These are phyloP conservation scores for Elanus axillaris DNA, from an alignment of 2,113 vertebrate species.

Conservation along the genomic window DNA sequence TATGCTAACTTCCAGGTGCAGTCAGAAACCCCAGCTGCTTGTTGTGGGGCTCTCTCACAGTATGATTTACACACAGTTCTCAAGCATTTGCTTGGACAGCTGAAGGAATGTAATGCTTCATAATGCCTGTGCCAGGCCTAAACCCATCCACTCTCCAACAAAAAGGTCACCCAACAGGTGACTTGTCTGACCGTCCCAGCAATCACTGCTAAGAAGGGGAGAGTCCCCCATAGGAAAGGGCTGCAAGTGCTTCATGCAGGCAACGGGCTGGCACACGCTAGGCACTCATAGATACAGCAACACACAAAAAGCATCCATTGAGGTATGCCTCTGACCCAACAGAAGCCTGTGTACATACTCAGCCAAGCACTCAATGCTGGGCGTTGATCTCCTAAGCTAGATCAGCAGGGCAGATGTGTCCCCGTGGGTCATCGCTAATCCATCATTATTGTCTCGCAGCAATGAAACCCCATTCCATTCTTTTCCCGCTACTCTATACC, in stretches of 20 bases:
- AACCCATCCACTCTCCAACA: background rate
- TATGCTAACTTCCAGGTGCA: background rate
- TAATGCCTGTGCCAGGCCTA: background rate
- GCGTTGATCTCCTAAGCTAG: background rate
- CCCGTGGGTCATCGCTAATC: accelerated
- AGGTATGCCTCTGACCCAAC: background rate
- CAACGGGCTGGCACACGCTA: accelerated
- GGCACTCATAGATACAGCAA: too few species aligned
- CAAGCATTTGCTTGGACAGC: background rate
- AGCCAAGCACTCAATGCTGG: background rate
- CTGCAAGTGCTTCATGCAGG: accelerated
- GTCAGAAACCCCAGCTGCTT: background rate
- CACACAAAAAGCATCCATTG: accelerated
- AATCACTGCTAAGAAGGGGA: background rate
- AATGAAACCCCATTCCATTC: background rate
- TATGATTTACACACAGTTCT: background rate
- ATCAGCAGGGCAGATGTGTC: accelerated
- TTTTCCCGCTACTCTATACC: background rate
- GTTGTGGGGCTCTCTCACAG: accelerated
- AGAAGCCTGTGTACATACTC: background rate
- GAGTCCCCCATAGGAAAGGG: accelerated
- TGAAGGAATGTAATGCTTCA: accelerated
- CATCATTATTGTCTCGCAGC: background rate
- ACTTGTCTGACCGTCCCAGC: background rate
- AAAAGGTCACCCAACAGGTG: background rate